Base-by-base conservation (phyloP, 2,888 invertebrate genomes). In the Schrankia costaestrigalis region DNA sequence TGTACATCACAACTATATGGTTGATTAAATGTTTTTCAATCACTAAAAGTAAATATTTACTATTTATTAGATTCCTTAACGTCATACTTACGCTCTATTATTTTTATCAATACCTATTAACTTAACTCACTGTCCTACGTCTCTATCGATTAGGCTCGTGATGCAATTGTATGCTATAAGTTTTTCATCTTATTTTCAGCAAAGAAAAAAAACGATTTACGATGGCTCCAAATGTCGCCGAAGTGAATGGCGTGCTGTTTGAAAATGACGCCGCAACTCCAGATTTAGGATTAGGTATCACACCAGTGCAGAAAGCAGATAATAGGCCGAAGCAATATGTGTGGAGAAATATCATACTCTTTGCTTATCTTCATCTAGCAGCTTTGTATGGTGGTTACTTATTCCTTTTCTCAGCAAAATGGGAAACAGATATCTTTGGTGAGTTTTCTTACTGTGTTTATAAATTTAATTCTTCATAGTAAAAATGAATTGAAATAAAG, bases 261-360 rank as follows among this genome's bases (percentile, higher is more conserved):
- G 89, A 89, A 56, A 75, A 67, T 12, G 89, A 89, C 40, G 88
- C 84, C 7, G 72, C 74, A 0, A 89, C 89, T 6, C 76, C 84
- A 2, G 89, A 89, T 47, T 51, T 87, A 56, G 88, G 80, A 0
- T 69, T 89, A 7, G 53, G 71, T 2, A 66, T 46, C 6, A 35
- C 75, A n/a, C 78, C 86, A 7, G 64, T 84, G n/a, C 72, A 76
- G 41, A 73, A 76, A 50, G 91, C 92, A 1, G 90, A 92, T 36
- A 83, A 85, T 38, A 78, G 87, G 24, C 90, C 90, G 38, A 67
- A 87, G 19, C 81, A 90, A 65, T 73, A 93, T 26, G 96, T 96
- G 4, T 96, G 96, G 96, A 90, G 93, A 51, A 96, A 96, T 69
- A 93, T 96, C 28, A 76, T 93, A n/a, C 87, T 93, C 1, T 95